Percentiles rank a stretch among this genome's conserved stretches.
phyloP scores from a whole-genome alignment of 2,888 invertebrate genomes.

The Rhogogaster chlorosoma region DNA sequence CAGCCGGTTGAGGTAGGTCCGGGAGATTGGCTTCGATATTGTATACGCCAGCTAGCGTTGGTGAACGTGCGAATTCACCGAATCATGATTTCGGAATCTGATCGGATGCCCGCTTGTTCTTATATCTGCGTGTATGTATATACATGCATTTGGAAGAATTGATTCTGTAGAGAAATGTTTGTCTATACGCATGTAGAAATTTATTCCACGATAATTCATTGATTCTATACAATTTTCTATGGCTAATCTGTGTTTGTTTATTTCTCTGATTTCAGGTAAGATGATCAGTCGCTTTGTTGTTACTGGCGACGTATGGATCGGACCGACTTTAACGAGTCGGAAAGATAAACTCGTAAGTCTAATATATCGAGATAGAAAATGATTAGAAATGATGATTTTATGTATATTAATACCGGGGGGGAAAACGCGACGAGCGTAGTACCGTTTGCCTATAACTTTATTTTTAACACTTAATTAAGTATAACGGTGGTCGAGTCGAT shows the following conservation, averaged over 20 bases:
- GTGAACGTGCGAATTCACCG: background rate
- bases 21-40: constrained; percentile 26
- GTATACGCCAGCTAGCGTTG: background rate
- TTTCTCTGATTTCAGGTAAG: constrained; percentile 47
- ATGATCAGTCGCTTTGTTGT: constrained; percentile 4
- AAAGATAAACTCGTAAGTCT: background rate
- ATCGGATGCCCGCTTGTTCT: too few species aligned
- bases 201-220: background rate
- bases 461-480: background rate
- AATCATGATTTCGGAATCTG: too few species aligned
- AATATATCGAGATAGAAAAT: background rate
- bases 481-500: background rate
- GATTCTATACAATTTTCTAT: background rate
- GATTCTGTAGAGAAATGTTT: too few species aligned
- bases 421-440: background rate
- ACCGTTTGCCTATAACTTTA: background rate
- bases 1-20: constrained; percentile 39
- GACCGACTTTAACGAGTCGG: background rate
- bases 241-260: background rate
- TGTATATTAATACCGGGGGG: background rate
- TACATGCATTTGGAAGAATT: too few species aligned
- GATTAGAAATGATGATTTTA: background rate
- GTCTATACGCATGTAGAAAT: too few species aligned
- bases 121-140: too few species aligned
- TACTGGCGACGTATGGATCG: background rate